Evolutionary conservation across 2,797 vertebrate species (phyloP).

Genomic region (Parauchenoglanis ngamensis): DNA sequence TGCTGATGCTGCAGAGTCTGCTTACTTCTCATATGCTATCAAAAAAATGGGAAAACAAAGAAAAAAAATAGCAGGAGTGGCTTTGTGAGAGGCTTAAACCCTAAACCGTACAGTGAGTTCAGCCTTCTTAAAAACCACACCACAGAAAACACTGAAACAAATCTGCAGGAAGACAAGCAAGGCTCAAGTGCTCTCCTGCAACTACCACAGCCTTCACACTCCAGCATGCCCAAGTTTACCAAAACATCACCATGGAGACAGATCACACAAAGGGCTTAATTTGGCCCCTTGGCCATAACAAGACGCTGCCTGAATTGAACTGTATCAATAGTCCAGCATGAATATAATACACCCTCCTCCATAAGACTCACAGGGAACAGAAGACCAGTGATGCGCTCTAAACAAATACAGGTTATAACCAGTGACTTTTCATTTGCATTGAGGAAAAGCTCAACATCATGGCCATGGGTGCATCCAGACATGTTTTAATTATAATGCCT

Average conservation of each 20-base stretch:
- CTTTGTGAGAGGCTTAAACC: conserved; percentile 70
- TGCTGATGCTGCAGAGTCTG: conserved; percentile 36
- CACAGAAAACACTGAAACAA: conserved; percentile 50
- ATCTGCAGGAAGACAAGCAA: conserved; percentile 70
- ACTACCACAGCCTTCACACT: conserved; percentile 67
- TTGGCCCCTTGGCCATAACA: conserved; percentile 60
- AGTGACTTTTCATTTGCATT: conserved; percentile 60
- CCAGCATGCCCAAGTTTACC: conserved; percentile 72
- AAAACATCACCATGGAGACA: conserved; percentile 78
- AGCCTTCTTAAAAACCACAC: conserved; percentile 35
- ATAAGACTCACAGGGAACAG: conserved; percentile 55
- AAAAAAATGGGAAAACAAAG: conserved; percentile 1
- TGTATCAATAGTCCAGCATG: conserved; percentile 56
- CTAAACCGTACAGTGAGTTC: conserved; percentile 51
- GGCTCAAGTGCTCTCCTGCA: conserved; percentile 55
- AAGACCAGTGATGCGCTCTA: conserved; percentile 43
- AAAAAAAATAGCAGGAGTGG: conserved; percentile 66
- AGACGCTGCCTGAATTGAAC: conserved; percentile 65
- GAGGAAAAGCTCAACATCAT: conserved; percentile 63
- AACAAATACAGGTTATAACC: conserved; percentile 50
- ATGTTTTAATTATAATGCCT: conserved; percentile 69
- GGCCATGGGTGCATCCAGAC: conserved; percentile 57
- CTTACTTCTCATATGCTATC: conserved; percentile 22
- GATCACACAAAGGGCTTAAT: conserved; percentile 68
- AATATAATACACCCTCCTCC: conserved; percentile 58